Percentiles rank a stretch among this genome's conserved stretches.
These are phyloP conservation scores for Troides aeacus DNA, from an alignment of 2,888 invertebrate genomes.

Conservation along the genomic window DNA sequence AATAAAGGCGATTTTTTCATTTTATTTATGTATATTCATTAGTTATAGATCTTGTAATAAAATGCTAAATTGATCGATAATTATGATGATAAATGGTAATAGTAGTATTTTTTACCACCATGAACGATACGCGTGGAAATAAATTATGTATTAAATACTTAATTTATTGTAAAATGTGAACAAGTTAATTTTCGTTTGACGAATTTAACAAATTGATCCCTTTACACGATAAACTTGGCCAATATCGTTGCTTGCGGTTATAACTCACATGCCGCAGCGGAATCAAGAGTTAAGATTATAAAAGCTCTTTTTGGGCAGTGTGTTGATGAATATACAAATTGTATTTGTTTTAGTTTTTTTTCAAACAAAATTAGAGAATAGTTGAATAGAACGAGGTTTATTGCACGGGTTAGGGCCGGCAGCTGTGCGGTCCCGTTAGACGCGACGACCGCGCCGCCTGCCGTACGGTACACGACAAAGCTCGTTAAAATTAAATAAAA, in stretches of 20 bases:
- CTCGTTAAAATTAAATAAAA: conserved; percentile 54
- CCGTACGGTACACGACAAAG: conserved; percentile 62
- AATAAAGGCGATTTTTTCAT: not conserved
- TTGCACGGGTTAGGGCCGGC: not conserved
- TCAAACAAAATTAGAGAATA: conserved; percentile 19
- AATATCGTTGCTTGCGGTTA: no score
- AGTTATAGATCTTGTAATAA: not conserved
- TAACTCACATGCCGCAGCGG: no score
- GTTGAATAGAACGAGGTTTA: not conserved
- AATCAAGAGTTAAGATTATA: no score
- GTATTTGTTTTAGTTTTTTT: not conserved
- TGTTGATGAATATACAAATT: no score
- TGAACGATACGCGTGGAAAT: not conserved
- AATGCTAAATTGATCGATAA: not conserved
- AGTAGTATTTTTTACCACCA: not conserved
- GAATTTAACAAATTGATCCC: not conserved
- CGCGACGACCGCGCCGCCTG: conserved; percentile 30
- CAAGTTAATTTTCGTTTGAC: not conserved
- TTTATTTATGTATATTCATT: no score
- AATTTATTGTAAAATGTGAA: not conserved
- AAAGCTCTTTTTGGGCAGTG: no score
- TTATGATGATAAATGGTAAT: not conserved
- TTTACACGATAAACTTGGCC: no score
- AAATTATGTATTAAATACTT: not conserved
- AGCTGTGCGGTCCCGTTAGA: conserved; percentile 55